Base-by-base conservation (phyloP, 1,140 invertebrate genomes). In the Trichogramma pretiosum region DNA sequence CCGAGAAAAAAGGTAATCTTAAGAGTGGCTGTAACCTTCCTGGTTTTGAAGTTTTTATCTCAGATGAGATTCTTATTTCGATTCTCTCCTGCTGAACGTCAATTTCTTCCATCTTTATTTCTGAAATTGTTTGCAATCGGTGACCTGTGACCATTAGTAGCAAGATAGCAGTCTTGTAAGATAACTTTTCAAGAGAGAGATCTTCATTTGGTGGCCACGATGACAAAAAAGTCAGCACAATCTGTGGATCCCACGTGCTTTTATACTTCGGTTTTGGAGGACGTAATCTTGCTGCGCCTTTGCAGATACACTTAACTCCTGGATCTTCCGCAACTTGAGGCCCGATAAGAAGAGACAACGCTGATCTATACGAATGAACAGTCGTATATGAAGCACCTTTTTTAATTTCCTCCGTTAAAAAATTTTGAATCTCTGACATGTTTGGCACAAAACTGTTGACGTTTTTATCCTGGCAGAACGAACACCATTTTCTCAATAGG, bases 191-290 rank as follows among this genome's bases (percentile, higher is more conserved):
- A 24, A 58, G 32, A 9, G 50, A 49, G 11, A 59, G 41, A 18
- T 46, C 34, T 37, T 51, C 16, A 55, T 45, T 34, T 19, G 28
- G 18, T 41, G 40, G 14, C 58, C 53, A 53, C 9, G 23, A 13
- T 0, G 47, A 46, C 19, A 54, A 22, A 17, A 37, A 36, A 13
- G 37, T 24, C 11, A 56, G 36, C 4, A 56, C 52, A 5, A 54
- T 22, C 14, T 21, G 14, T 1, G 50, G 37, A 35, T 64, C 58
- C 63, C 59, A 61, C 0, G 50, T 59, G 9, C 16, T 16, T 8
- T 51, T 26, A 43, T 61, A 61, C 34, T 51, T 59, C 9, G 57
- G 57, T 21, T 19, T 18, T 17, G 40, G 49, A 1, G 55, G 55
- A 33, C 55, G 45, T 16, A 56, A 14, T 37, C 43, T 55, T 28